These are phyloP conservation scores for Apis cerana DNA, from an alignment of 1,140 invertebrate species.

Conservation along the genomic window DNA sequence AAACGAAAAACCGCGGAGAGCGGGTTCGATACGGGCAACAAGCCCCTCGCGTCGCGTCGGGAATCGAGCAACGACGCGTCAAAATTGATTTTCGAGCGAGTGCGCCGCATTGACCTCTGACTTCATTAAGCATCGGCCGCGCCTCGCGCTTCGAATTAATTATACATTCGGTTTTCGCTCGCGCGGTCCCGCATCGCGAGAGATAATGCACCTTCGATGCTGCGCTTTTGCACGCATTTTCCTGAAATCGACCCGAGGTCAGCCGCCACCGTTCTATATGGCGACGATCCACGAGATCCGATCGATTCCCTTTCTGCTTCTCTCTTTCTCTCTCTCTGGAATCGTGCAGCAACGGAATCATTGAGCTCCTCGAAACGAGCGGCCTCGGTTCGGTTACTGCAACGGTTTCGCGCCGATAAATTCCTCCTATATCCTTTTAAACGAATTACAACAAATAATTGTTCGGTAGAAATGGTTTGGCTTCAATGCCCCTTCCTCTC, in stretches of 20 bases:
- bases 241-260: slow-evolving; percentile 19
- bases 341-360: neutral
- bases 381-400: neutral
- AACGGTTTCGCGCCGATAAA: neutral
- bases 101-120: slow-evolving; percentile 42
- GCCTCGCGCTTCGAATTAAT: slow-evolving; percentile 55
- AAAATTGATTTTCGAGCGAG: slow-evolving; percentile 57
- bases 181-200: neutral
- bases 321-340: neutral
- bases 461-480: neutral
- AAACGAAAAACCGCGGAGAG: slow-evolving; percentile 13
- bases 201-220: slow-evolving; percentile 35
- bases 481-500: neutral
- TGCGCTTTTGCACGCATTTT: slow-evolving; percentile 19
- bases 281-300: neutral
- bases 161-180: slow-evolving; percentile 49
- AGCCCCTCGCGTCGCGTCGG: neutral
- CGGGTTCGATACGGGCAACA: neutral
- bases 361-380: neutral
- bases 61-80: slow-evolving; percentile 35
- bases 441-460: neutral
- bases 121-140: slow-evolving; percentile 56
- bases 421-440: too few relatives aligned
- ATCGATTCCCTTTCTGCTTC: neutral
- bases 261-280: neutral